Evolutionary conservation across 23 tunicate genomes (phyloP).

Genomic region (Diplosoma virens): DNA sequence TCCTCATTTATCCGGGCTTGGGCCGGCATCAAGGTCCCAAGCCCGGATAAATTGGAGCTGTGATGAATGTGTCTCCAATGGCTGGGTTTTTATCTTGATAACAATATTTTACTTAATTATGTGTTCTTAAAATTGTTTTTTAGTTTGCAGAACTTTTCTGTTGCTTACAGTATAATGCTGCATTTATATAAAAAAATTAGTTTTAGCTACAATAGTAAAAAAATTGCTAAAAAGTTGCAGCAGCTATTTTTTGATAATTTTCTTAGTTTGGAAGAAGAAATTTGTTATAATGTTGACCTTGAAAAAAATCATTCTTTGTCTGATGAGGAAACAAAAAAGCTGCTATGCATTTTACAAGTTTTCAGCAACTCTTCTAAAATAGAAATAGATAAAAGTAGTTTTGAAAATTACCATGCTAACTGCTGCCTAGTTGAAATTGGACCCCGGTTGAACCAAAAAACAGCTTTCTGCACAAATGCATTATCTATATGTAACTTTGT

Average conservation of each 20-base stretch:
- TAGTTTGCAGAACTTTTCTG: no score
- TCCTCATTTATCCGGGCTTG: no score
- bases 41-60: no score
- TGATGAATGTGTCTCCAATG: no score
- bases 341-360: conserved; percentile 16
- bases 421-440: conserved; percentile 56
- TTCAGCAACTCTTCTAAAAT: conserved; percentile 2
- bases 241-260: background rate
- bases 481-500: conserved; percentile 44
- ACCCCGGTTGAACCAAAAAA: conserved; percentile 59
- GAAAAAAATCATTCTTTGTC: background rate
- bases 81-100: no score
- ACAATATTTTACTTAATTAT: no score
- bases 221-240: background rate
- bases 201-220: background rate
- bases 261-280: conserved; percentile 1
- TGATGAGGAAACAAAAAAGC: background rate
- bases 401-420: background rate
- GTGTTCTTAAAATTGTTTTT: no score
- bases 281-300: conserved; percentile 22
- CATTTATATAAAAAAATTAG: conserved; percentile 10
- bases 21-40: no score
- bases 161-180: no score
- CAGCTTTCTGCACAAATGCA: conserved; percentile 80
- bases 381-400: background rate